phyloP scores from a whole-genome alignment of 2,797 vertebrate species.

The Luscinia megarhynchos region DNA sequence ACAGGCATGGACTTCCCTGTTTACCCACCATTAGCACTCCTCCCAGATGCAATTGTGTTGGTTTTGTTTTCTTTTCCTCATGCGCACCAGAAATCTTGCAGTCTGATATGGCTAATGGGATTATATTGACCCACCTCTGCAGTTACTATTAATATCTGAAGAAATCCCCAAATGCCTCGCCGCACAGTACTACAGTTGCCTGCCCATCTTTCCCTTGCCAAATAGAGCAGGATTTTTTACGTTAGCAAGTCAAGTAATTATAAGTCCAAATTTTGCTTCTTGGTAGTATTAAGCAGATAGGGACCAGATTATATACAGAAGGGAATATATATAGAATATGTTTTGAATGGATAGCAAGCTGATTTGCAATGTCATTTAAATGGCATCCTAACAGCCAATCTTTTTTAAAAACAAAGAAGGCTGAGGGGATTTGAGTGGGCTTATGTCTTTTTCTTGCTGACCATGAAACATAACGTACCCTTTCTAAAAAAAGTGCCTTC shows the following conservation, averaged over 20 bases:
- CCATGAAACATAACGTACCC: neutral
- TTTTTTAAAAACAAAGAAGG: neutral
- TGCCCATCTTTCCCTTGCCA: neutral
- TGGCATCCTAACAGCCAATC: neutral
- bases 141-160: neutral
- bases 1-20: neutral
- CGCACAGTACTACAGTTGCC: neutral
- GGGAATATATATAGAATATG: neutral
- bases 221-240: neutral
- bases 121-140: constrained; percentile 15
- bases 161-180: neutral
- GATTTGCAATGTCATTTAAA: neutral
- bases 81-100: neutral
- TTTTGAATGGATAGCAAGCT: neutral
- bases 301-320: neutral
- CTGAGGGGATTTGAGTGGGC: neutral
- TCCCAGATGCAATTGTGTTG: fast-evolving
- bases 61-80: neutral
- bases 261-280: neutral
- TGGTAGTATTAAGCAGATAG: neutral
- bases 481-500: neutral
- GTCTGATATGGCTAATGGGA: neutral
- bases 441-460: neutral
- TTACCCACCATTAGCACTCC: neutral
- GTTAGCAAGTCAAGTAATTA: neutral